Conservation (phyloP, 2,888 invertebrate genomes). For the Matsumyia berberina region DNA sequence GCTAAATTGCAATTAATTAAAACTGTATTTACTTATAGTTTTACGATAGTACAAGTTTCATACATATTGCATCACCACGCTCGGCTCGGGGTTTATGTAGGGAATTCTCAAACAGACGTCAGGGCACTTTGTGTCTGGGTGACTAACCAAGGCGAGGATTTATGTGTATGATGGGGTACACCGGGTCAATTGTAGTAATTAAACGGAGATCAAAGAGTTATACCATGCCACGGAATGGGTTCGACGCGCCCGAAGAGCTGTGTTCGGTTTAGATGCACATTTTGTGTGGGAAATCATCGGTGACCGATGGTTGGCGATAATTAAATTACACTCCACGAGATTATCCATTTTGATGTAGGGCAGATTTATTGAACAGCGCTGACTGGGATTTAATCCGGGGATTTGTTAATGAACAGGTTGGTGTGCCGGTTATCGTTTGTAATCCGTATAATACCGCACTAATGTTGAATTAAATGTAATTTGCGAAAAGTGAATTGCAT, state of each 20-base stretch:
- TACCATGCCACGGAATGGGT: slow-evolving; percentile 9
- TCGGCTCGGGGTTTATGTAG: slow-evolving; percentile 27
- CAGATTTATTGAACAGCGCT: neutral
- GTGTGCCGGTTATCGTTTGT: neutral
- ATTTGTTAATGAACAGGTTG: slow-evolving; percentile 3
- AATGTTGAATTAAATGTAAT: too few species aligned
- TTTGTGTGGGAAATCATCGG: slow-evolving; percentile 42
- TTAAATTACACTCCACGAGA: slow-evolving; percentile 38
- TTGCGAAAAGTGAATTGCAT: neutral
- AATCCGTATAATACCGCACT: too few species aligned
- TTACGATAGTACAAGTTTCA: slow-evolving; percentile 48
- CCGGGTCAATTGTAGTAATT: slow-evolving; percentile 70
- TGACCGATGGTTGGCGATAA: slow-evolving; percentile 34
- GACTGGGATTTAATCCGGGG: neutral
- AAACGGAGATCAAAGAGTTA: slow-evolving; percentile 61
- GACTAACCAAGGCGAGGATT: slow-evolving; percentile 9
- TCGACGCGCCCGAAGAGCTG: neutral
- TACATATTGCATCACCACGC: slow-evolving; percentile 59
- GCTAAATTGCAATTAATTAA: slow-evolving; percentile 61
- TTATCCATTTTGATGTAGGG: slow-evolving; percentile 12
- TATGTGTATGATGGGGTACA: slow-evolving; percentile 38
- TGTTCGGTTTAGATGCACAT: neutral
- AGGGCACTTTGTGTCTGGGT: neutral
- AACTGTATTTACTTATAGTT: slow-evolving; percentile 52
- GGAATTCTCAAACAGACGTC: slow-evolving; percentile 19